Evolutionary conservation across 2,113 vertebrate species (phyloP).

Genomic region (Sylvilagus bachmani): DNA sequence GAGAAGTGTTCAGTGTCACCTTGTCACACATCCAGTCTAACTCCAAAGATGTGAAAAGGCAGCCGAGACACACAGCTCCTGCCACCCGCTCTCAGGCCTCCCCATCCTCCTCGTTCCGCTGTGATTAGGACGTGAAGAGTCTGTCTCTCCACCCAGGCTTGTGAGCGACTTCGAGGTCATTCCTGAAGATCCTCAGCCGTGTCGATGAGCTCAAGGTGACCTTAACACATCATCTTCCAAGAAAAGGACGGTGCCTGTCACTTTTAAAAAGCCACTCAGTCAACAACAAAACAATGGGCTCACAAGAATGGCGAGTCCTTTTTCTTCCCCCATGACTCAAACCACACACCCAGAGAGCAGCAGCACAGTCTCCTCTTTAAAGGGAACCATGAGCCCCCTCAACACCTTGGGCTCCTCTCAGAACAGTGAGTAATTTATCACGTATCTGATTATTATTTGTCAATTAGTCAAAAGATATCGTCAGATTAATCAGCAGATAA

Average conservation of each 20-base stretch:
- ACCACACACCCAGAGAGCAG: not conserved
- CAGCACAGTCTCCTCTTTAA: not conserved
- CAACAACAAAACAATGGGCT: constrained; percentile 70
- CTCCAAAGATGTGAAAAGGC: not conserved
- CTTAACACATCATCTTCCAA: constrained; percentile 80
- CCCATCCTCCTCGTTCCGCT: not conserved
- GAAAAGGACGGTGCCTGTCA: constrained; percentile 77
- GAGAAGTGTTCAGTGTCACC: constrained; percentile 2
- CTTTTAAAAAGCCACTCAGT: constrained; percentile 71
- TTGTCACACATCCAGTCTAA: not conserved
- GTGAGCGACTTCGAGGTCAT: constrained; percentile 70
- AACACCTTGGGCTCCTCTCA: not conserved
- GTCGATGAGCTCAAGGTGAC: constrained; percentile 75
- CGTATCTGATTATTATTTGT: not conserved
- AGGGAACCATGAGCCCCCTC: not conserved
- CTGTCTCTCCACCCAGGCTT: constrained; percentile 72
- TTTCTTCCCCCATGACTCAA: not conserved
- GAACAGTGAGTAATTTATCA: not conserved
- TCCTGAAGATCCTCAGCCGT: constrained; percentile 72
- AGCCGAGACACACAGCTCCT: constrained; percentile 4
- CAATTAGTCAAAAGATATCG: not conserved
- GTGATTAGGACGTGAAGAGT: constrained; percentile 48
- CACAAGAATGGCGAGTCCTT: constrained; percentile 34
- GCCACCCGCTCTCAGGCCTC: not conserved
- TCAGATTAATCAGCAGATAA: not conserved